Evolutionary conservation across 2,113 vertebrate species (phyloP), one percentile per base, ranked within the genome.

Genomic region (Catharus minimus): DNA sequence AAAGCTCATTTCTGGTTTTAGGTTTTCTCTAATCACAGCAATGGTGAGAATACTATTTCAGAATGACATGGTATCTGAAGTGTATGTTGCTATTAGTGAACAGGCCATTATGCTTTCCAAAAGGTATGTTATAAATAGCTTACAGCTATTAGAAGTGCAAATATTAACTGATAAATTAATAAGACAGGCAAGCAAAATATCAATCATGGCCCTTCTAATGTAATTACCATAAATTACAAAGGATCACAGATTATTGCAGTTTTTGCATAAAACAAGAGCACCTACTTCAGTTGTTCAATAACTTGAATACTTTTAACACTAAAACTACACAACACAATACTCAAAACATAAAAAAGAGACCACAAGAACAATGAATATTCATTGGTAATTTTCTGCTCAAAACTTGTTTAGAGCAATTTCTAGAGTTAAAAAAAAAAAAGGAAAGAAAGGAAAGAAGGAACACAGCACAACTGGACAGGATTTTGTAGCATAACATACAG

Each of bases 151-250:
- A 88, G 77, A 92, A 97, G 95, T 86, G 65, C 75, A 95, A 93
- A 75, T 93, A 90, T 94, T 88, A 95, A 66, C 57, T 88, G 67
- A 88, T 91, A 90, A 94, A 95, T 88, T 95, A 93, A 76, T 82
- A 93, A 92, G 77, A 75, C 61, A 94, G 82, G 77, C 43, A 95
- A 94, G 68, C 32, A 93, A 95, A 94, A 90, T 90, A 95, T 87
- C 83, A 91, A 91, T 91, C 92, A 94, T 20, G 22, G 49, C n/a
- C 65, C 69, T 67, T 50, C 77, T 95, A 92, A 88, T 15, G 47
- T 46, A 86, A 92, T 91, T 82, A 88, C 33, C 86, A 92, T 91
- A 92, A 91, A 94, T 89, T 93, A 90, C 83, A 81, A 30, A 88
- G 69, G 66, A 89, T 55, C 67, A 73, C 53, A 91, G 74, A 82